Conservation (phyloP, 2,113 vertebrate genomes). For the Rhinopithecus roxellana region DNA sequence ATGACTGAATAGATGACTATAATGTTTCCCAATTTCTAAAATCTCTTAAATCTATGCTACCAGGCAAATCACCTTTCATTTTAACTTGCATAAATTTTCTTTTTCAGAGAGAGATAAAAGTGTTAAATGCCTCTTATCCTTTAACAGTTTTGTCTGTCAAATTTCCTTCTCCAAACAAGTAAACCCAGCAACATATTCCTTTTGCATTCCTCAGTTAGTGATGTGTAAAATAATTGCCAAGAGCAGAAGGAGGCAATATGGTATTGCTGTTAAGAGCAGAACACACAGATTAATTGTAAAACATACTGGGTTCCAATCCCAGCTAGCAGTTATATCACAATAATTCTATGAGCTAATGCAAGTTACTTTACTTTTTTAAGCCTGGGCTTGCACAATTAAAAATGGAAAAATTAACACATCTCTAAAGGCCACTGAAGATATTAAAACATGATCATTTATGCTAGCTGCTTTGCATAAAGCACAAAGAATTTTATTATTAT, state of each 20-base stretch:
- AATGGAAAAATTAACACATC: background rate
- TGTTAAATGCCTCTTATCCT: background rate
- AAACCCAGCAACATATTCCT: background rate
- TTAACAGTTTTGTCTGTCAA: background rate
- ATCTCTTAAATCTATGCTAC: background rate
- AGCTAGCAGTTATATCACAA: background rate
- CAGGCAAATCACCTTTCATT: background rate
- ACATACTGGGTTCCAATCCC: background rate
- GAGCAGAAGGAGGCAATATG: background rate
- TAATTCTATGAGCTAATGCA: background rate
- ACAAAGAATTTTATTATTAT: background rate
- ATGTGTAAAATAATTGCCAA: background rate
- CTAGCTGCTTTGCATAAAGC: background rate
- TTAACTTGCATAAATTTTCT: background rate
- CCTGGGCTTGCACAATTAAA: background rate
- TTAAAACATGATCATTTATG: background rate
- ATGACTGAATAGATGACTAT: background rate
- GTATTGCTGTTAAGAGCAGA: background rate
- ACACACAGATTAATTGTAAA: background rate
- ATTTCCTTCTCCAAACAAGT: background rate
- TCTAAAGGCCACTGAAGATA: background rate
- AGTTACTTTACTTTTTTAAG: slow-evolving; percentile 3
- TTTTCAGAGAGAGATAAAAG: background rate
- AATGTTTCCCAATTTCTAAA: background rate
- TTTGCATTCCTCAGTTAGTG: background rate